Conservation (phyloP, 2,797 vertebrate species). For the Tympanoctomys barrerae region DNA sequence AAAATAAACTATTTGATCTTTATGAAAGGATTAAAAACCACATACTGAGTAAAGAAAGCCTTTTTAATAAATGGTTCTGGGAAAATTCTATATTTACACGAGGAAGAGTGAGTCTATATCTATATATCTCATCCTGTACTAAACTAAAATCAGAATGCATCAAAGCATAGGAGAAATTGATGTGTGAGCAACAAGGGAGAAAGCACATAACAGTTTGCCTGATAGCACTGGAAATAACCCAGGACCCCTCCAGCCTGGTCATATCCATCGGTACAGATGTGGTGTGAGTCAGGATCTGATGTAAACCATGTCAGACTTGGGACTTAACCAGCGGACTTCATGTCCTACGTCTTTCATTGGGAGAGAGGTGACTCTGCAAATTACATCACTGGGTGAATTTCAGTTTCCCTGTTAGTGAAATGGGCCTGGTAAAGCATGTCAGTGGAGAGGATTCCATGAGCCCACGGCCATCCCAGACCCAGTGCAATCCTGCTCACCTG, state of each 20-base stretch:
- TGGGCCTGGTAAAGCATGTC: neutral
- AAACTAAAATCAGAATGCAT: neutral
- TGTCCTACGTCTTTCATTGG: neutral
- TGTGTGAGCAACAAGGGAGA: slow-evolving; percentile 71
- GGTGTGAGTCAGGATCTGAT: neutral
- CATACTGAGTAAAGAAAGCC: neutral
- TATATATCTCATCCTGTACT: neutral
- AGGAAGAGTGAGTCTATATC: neutral
- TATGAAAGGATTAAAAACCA: neutral
- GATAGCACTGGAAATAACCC: slow-evolving; percentile 47
- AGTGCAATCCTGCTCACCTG: neutral
- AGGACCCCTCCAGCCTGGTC: neutral
- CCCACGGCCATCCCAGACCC: too few species aligned
- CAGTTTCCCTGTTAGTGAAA: neutral
- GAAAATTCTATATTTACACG: neutral
- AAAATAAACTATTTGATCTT: neutral
- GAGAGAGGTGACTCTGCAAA: neutral
- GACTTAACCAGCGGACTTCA: neutral
- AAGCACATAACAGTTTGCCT: slow-evolving; percentile 21
- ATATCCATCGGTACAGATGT: neutral
- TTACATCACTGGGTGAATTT: neutral
- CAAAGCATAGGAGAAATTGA: slow-evolving; percentile 66
- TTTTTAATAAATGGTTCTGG: neutral
- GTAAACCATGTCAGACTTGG: neutral
- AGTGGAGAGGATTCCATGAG: neutral